Base-by-base conservation (phyloP, 2,888 invertebrate genomes). In the Chloromyia formosa region DNA sequence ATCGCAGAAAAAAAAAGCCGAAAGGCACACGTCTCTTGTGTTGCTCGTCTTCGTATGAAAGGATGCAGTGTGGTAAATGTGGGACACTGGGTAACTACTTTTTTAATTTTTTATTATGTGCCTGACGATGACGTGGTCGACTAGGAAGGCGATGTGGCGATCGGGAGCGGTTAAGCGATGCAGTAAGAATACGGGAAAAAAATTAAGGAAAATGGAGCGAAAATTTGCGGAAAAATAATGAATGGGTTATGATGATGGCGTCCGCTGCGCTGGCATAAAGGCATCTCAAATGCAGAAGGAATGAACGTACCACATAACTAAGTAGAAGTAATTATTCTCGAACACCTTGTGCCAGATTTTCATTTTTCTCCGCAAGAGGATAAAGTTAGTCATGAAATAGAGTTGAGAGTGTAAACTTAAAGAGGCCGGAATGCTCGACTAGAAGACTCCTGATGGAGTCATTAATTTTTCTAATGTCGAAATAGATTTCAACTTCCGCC, bases 21-120 rank as follows among this genome's bases (percentile, higher is more conserved):
- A 35, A 35, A 35, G 27, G 27, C 7, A 35, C 27, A 35, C n/a
- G n/a, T n/a, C n/a, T n/a, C n/a, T n/a, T n/a, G n/a, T n/a, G 27
- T 7, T 7, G 27, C 27, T 4, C 2, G 27, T 35, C 27, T 35
- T 35, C 27, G 27, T n/a, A 12, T 40, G 40, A 40, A 60, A 60
- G 60, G 23, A 23, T 22, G 20, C 23, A 23, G 22, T 62, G 62
- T 40, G 23, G 14, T 16, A 16, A 40, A 62, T 62, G 40, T 62
- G 16, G 62, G 62, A 62, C 62, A 62, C 62, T 40, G 18, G 62
- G 62, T 62, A 62, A 62, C 62, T 35, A 62, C 62, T 16, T 40
- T 62, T 62, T 62, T 35, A 35, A 62, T 62, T 62, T 62, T 62
- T 62, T 62, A 62, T 62, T 62, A 62, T 40, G 40, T 40, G 16